These are phyloP conservation scores for Drosophila tristis DNA, from an alignment of 1,140 invertebrate genomes.

Conservation along the genomic window DNA sequence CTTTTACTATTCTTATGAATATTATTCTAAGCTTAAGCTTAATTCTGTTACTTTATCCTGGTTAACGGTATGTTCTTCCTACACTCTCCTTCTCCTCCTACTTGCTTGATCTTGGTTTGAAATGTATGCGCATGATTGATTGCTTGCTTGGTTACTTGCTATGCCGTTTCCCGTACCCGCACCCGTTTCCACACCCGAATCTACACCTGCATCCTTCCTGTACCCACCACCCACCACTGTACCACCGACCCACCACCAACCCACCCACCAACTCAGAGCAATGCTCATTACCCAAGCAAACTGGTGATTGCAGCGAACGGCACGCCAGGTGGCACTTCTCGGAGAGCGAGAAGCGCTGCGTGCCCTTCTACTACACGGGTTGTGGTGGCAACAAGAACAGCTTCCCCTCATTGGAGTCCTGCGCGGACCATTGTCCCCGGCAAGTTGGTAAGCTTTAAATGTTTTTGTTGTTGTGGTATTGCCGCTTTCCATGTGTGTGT, in stretches of 20 bases:
- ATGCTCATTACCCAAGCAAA: constrained; percentile 91
- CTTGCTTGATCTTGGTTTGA: constrained; percentile 53
- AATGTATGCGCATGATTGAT: constrained; percentile 68
- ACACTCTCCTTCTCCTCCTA: constrained; percentile 38
- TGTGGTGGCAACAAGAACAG: constrained; percentile 96
- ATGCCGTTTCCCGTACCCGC: constrained; percentile 33
- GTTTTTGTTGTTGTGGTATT: constrained; percentile 33
- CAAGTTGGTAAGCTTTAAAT: constrained; percentile 89
- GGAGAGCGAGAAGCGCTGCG: constrained; percentile 92
- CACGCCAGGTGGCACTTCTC: constrained; percentile 95
- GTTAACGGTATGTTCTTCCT: constrained; percentile 63
- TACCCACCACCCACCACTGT: constrained; percentile 14
- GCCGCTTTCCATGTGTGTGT: constrained; percentile 68
- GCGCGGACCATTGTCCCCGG: constrained; percentile 91
- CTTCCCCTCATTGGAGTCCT: constrained; percentile 91
- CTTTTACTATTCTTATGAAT: neutral
- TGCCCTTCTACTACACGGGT: constrained; percentile 97
- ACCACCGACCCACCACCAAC: neutral
- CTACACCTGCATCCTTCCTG: constrained; percentile 28
- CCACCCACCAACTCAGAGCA: constrained; percentile 86
- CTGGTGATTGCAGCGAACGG: constrained; percentile 92
- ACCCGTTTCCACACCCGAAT: constrained; percentile 12
- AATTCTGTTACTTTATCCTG: constrained; percentile 38
- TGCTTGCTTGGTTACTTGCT: constrained; percentile 58
- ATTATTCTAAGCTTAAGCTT: constrained; percentile 29